Conservation (phyloP, 1,140 invertebrate species). For the Ylistrum balloti region DNA sequence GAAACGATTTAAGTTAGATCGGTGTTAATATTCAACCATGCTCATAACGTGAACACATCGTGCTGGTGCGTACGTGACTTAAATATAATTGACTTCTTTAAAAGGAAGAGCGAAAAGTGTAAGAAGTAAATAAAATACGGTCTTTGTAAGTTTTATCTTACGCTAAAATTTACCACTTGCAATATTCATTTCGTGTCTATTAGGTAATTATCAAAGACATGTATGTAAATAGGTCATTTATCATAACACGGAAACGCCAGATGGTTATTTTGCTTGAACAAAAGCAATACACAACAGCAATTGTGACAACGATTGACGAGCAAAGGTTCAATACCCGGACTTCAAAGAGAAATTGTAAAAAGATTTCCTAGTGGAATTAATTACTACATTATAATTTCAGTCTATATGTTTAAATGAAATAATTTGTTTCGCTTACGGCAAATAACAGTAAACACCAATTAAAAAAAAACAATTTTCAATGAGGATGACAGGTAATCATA, state of each 20-base stretch:
- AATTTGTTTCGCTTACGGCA: background rate
- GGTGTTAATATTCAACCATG: too few species aligned
- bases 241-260: background rate
- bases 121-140: too few species aligned
- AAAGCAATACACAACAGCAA: background rate
- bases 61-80: too few species aligned
- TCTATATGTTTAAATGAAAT: background rate
- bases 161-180: background rate
- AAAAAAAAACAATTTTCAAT: background rate
- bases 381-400: background rate
- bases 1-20: too few species aligned
- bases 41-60: too few species aligned
- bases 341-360: background rate
- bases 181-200: background rate
- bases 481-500: background rate
- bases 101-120: too few species aligned
- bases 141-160: too few species aligned
- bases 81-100: too few species aligned
- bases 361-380: slow-evolving; percentile 7
- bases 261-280: slow-evolving; percentile 1
- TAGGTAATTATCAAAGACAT: too few species aligned
- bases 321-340: background rate
- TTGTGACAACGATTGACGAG: background rate
- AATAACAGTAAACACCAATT: background rate
- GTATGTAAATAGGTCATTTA: background rate